phyloP scores from a whole-genome alignment of 2,888 invertebrate genomes.

The Ormia ochracea region DNA sequence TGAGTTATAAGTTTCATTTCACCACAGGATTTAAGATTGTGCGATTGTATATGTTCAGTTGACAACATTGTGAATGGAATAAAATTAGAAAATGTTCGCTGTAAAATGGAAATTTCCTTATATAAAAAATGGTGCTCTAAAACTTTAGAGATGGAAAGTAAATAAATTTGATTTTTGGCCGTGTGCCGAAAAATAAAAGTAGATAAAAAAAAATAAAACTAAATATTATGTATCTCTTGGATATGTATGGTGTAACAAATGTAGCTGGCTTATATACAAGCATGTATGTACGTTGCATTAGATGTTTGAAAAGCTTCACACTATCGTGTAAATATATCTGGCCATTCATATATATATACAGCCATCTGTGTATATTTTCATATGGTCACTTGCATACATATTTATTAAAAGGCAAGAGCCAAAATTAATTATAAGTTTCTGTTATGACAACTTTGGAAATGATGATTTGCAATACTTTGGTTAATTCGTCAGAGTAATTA shows the following conservation, averaged over 20 bases:
- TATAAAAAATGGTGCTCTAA: slow-evolving; percentile 35
- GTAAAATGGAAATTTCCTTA: slow-evolving; percentile 51
- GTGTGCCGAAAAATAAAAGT: slow-evolving; percentile 54
- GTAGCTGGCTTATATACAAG: neutral
- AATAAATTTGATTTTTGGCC: slow-evolving; percentile 51
- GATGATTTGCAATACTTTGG: slow-evolving; percentile 33
- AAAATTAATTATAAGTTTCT: slow-evolving; percentile 24
- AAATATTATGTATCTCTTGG: neutral
- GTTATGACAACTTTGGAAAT: slow-evolving; percentile 20
- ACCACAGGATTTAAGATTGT: slow-evolving; percentile 27
- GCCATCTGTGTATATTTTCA: neutral
- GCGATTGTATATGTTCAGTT: slow-evolving; percentile 4
- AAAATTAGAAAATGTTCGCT: slow-evolving; percentile 30
- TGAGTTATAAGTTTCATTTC: slow-evolving; percentile 38
- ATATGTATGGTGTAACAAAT: neutral
- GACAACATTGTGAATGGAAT: slow-evolving; percentile 32
- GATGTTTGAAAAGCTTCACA: neutral
- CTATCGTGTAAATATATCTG: neutral
- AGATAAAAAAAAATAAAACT: slow-evolving; percentile 15
- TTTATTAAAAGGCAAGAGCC: slow-evolving; percentile 8
- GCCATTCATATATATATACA: neutral
- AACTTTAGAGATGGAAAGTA: slow-evolving; percentile 60
- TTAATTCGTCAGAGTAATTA: slow-evolving; percentile 40
- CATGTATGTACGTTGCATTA: neutral
- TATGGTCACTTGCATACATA: neutral